These are phyloP conservation scores for Rhizoglyphus robini DNA, from an alignment of 1,140 invertebrate species.

Conservation along the genomic window DNA sequence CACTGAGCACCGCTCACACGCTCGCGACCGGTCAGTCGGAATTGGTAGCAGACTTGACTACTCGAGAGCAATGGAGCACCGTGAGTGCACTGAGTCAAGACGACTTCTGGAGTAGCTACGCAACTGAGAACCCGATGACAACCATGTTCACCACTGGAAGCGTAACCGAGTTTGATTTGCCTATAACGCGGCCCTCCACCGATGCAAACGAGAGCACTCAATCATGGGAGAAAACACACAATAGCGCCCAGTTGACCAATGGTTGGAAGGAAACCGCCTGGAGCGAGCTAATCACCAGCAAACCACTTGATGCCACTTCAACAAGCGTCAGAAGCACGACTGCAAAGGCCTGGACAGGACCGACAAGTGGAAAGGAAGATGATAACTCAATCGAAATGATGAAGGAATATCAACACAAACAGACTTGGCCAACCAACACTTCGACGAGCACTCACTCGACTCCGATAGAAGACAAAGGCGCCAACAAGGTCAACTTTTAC, in stretches of 20 bases:
- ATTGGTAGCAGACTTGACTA: too few relatives aligned
- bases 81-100: background rate
- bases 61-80: too few relatives aligned
- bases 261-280: background rate
- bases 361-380: background rate
- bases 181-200: background rate
- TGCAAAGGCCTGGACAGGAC: background rate
- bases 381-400: background rate
- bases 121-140: background rate
- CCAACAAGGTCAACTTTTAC: background rate
- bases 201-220: background rate
- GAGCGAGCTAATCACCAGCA: background rate
- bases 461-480: background rate
- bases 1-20: too few relatives aligned
- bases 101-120: background rate
- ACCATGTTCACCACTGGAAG: background rate
- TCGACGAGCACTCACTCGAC: background rate
- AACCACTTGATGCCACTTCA: background rate
- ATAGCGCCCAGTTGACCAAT: background rate
- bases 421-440: background rate
- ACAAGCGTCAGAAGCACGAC: background rate
- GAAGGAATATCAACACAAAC: background rate
- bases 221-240: background rate
- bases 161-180: background rate
- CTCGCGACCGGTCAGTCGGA: too few relatives aligned